Conservation (phyloP, 92 coral and sea anemone genomes). For the Actinernus sp. region DNA sequence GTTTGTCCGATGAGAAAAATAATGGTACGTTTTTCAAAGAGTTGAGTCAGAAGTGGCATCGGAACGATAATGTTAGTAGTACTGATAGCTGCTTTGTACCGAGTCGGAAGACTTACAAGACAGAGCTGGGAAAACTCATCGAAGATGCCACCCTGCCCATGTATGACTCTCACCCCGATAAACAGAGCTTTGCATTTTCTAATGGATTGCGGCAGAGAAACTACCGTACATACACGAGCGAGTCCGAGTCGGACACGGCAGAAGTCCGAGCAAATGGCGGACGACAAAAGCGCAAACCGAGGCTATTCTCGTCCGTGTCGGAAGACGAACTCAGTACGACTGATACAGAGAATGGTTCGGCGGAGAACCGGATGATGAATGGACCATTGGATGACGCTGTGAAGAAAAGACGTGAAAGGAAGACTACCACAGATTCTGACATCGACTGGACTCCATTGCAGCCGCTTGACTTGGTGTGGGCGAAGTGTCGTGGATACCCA, state of each 20-base stretch:
- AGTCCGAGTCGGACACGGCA: conserved; percentile 87
- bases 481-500: conserved; percentile 99
- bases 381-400: conserved; percentile 76
- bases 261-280: conserved; percentile 84
- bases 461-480: conserved; percentile 97
- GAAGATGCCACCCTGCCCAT: conserved; percentile 91
- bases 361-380: conserved; percentile 77
- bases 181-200: conserved; percentile 74
- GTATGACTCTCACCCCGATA: conserved; percentile 81
- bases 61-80: conserved; percentile 60
- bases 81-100: conserved; percentile 59
- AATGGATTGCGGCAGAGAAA: conserved; percentile 93
- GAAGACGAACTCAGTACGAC: conserved; percentile 97
- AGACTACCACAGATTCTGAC: conserved; percentile 83
- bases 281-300: conserved; percentile 79
- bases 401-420: conserved; percentile 73
- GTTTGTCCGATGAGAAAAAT: conserved; percentile 74
- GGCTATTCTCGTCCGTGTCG: conserved; percentile 79
- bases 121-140: conserved; percentile 87
- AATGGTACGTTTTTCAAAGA: conserved; percentile 46
- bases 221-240: conserved; percentile 95
- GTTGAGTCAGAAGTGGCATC: conserved; percentile 59
- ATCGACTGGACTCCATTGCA: conserved; percentile 86
- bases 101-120: conserved; percentile 78
- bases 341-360: conserved; percentile 92